A percentile compares a stretch with the other conserved stretches of the same genome.
phyloP scores from a whole-genome alignment of 1,140 invertebrate species.

The Anastrepha obliqua region DNA sequence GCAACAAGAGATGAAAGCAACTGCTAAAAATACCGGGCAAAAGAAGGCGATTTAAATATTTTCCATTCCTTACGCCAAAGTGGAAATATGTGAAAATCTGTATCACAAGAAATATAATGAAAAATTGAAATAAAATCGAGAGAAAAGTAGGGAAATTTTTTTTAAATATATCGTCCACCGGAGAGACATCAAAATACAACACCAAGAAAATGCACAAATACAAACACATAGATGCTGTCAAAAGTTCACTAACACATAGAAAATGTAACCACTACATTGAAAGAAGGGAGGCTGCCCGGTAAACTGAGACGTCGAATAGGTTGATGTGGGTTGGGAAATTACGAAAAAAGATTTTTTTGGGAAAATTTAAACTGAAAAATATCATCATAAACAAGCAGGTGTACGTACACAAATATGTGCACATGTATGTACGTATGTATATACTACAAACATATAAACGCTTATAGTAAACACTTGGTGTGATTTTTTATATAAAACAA shows the following conservation, averaged over 20 bases:
- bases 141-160: slow-evolving; percentile 39
- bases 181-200: neutral
- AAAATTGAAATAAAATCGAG: neutral
- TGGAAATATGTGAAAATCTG: slow-evolving; percentile 29
- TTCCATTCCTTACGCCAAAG: neutral
- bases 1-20: neutral
- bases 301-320: neutral
- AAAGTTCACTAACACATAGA: neutral
- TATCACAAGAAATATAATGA: neutral
- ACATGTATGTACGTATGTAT: too few relatives aligned
- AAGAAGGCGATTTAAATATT: neutral
- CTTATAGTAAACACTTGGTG: too few relatives aligned
- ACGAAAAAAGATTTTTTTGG: neutral
- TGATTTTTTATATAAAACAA: too few relatives aligned
- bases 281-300: neutral
- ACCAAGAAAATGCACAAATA: neutral
- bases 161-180: neutral
- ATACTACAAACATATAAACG: too few relatives aligned
- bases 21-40: slow-evolving; percentile 20
- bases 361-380: too few relatives aligned
- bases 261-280: slow-evolving; percentile 1
- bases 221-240: neutral
- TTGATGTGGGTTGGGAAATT: slow-evolving; percentile 21
- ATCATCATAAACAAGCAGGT: too few relatives aligned
- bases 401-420: too few relatives aligned